Conservation (phyloP, 2,113 vertebrate species). For the Jacana jacana region DNA sequence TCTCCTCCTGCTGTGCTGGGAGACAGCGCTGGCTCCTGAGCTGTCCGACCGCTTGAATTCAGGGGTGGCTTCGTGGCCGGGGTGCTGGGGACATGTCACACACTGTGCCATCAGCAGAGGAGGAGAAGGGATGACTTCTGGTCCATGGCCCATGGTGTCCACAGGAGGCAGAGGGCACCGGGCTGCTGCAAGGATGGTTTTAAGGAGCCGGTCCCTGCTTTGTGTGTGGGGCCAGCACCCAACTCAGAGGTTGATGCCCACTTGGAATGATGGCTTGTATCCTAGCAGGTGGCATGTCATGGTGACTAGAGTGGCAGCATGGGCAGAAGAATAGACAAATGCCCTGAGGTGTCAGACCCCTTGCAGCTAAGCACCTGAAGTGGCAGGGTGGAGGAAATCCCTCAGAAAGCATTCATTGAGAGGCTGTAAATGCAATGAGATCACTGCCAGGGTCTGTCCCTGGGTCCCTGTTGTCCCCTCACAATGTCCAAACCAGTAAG, state of each 20-base stretch:
- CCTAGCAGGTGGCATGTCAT: rapidly evolving
- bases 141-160: not conserved
- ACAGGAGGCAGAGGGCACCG: not conserved
- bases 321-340: not conserved
- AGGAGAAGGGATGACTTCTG: not conserved
- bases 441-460: not conserved
- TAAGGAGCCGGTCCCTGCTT: not conserved
- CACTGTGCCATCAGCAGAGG: rapidly evolving
- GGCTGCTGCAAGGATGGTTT: not conserved
- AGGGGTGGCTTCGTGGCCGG: not conserved
- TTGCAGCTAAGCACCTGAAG: not conserved
- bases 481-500: not conserved
- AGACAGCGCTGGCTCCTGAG: not conserved
- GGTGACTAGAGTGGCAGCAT: rapidly evolving
- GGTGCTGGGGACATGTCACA: not conserved
- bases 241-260: not conserved
- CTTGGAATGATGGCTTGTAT: not conserved
- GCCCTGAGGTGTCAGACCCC: not conserved
- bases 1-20: not conserved
- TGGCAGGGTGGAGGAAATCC: not conserved
- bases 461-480: not conserved
- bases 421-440: not conserved
- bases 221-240: not conserved
- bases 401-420: not conserved
- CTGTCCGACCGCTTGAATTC: not conserved